phyloP scores from a whole-genome alignment of 2,113 vertebrate genomes.

The Microcebus ravelobensis region DNA sequence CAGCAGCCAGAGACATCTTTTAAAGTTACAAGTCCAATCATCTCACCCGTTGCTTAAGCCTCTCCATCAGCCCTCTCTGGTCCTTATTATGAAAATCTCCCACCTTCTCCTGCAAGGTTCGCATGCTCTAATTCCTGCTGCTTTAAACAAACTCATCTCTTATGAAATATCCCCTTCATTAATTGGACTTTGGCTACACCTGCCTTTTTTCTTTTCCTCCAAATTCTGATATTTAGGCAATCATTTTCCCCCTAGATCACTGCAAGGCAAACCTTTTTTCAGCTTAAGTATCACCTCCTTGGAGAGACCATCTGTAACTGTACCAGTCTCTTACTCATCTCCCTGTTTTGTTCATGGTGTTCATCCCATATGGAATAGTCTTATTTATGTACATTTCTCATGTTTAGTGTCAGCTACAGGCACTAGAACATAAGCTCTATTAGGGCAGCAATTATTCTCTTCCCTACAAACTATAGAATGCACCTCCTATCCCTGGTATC shows the following conservation, averaged over 20 bases:
- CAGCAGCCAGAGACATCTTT: constrained; percentile 11
- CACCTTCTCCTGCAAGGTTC: neutral
- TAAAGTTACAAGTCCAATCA: constrained; percentile 10
- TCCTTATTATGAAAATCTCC: neutral
- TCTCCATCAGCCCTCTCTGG: neutral
- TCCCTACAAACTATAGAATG: neutral
- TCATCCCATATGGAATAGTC: neutral
- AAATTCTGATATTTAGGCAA: neutral
- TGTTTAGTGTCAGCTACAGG: neutral
- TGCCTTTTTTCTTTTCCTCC: neutral
- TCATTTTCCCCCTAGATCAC: neutral
- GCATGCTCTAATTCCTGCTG: neutral
- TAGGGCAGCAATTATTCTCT: neutral
- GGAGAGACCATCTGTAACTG: neutral
- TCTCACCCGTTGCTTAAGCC: neutral
- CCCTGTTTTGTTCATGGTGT: neutral
- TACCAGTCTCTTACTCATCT: neutral
- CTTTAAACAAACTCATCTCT: neutral
- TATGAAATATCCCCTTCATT: neutral
- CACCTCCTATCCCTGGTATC: neutral
- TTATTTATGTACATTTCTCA: neutral
- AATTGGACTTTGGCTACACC: neutral
- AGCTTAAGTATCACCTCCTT: neutral
- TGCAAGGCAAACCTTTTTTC: neutral
- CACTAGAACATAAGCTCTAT: neutral